A percentile compares a stretch with the other conserved stretches of the same genome.
Evolutionary conservation across 2,797 vertebrate species (phyloP).

Genomic region (Ceyx erithaca): DNA sequence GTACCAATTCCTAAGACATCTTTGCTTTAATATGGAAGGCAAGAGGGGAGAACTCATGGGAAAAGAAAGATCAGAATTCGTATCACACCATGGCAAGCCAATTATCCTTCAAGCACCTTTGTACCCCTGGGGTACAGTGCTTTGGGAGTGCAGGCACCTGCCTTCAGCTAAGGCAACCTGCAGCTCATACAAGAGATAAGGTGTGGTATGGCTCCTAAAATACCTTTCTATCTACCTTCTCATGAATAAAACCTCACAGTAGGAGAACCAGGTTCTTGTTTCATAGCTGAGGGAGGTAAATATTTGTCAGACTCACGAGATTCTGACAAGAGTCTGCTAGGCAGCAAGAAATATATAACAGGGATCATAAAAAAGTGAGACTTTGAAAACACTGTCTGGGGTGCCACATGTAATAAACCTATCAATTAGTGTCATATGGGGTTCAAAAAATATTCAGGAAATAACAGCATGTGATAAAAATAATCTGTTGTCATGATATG

Average conservation of each 20-base stretch:
- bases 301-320: neutral
- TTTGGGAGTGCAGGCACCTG: neutral
- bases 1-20: neutral
- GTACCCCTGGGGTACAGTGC: neutral
- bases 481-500: neutral
- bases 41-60: neutral
- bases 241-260: neutral
- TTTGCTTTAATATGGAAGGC: neutral
- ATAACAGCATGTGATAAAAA: neutral
- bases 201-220: neutral
- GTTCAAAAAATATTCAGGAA: neutral
- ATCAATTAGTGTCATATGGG: neutral
- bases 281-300: neutral
- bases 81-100: neutral
- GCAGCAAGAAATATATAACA: neutral
- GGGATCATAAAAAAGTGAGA: neutral
- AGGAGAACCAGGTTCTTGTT: neutral
- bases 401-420: neutral
- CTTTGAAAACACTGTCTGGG: neutral
- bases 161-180: neutral
- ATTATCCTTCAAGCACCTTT: neutral
- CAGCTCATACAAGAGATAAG: neutral
- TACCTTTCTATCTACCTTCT: neutral
- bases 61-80: neutral
- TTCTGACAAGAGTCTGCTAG: neutral